phyloP scores from a whole-genome alignment of 2,113 vertebrate genomes.

The Syngnathus floridae region DNA sequence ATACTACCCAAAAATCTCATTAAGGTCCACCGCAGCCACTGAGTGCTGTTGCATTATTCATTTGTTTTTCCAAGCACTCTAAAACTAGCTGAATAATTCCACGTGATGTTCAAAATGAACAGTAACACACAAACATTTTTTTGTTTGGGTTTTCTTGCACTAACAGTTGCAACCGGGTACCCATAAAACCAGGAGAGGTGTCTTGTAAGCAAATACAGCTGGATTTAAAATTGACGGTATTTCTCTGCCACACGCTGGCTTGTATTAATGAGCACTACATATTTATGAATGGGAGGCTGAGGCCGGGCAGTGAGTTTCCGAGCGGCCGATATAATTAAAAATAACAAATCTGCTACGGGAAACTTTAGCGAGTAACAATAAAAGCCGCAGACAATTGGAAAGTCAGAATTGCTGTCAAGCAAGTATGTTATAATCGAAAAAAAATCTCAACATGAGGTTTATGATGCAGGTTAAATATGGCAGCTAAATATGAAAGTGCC shows the following conservation, averaged over 20 bases:
- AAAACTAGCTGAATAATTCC: conserved; percentile 53
- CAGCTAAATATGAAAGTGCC: conserved; percentile 47
- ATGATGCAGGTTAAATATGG: conserved; percentile 44
- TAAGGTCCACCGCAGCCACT: conserved; percentile 47
- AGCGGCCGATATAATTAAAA: too few species aligned
- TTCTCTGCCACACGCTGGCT: conserved; percentile 31
- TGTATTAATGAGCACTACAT: conserved; percentile 21
- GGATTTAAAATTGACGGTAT: conserved; percentile 2
- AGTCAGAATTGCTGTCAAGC: too few species aligned
- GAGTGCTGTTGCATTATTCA: conserved; percentile 60
- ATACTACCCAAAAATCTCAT: conserved; percentile 60
- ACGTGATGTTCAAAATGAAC: conserved; percentile 53
- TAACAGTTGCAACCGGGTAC: conserved; percentile 8
- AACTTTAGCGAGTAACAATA: too few species aligned
- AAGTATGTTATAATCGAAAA: not conserved
- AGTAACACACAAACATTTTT: conserved; percentile 18
- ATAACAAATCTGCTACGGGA: too few species aligned
- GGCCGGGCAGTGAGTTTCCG: not conserved
- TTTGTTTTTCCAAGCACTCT: conserved; percentile 39
- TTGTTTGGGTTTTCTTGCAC: conserved; percentile 6
- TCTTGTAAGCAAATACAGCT: conserved; percentile 1
- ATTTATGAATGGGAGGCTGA: conserved; percentile 27
- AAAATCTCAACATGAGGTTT: not conserved
- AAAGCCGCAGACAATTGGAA: too few species aligned
- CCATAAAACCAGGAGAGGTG: not conserved